phyloP scores from a whole-genome alignment of 2,797 vertebrate genomes.

The Xiphophorus birchmanni region DNA sequence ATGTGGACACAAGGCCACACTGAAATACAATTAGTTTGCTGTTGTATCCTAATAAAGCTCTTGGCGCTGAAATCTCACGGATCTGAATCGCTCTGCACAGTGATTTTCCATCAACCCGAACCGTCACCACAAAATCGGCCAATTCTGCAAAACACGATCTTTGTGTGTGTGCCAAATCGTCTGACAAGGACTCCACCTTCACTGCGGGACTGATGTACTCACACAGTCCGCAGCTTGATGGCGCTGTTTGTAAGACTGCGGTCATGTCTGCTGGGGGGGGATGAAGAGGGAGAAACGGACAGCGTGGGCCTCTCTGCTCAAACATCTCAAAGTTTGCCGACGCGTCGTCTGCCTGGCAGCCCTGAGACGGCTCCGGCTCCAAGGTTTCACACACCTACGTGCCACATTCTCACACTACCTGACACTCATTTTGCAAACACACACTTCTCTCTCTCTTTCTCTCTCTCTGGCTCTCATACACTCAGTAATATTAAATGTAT shows the following conservation, averaged over 20 bases:
- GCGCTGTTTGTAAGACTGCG: constrained; percentile 48
- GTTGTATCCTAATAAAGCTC: background rate
- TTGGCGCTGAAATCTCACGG: background rate
- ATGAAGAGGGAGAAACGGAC: constrained; percentile 29
- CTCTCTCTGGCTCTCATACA: constrained; percentile 4
- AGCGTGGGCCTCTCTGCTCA: constrained; percentile 78
- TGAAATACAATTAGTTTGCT: background rate
- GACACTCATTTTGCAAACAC: constrained; percentile 49
- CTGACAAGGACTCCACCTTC: background rate
- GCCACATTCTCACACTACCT: constrained; percentile 78
- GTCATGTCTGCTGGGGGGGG: constrained; percentile 2
- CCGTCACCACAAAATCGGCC: background rate
- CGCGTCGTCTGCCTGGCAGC: constrained; percentile 61
- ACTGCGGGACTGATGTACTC: constrained; percentile 15
- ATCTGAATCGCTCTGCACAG: background rate
- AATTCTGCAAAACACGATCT: background rate
- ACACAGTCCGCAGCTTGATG: constrained; percentile 59
- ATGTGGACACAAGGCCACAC: background rate
- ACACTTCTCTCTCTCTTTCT: constrained; percentile 20
- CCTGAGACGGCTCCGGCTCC: constrained; percentile 63
- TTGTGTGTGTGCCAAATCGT: background rate
- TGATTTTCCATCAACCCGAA: background rate
- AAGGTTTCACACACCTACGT: constrained; percentile 75
- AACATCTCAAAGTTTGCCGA: constrained; percentile 78
- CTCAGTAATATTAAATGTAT: constrained; percentile 17